Evolutionary conservation across 1,140 invertebrate genomes (phyloP).

Genomic region (Tetragnatha versicolor): DNA sequence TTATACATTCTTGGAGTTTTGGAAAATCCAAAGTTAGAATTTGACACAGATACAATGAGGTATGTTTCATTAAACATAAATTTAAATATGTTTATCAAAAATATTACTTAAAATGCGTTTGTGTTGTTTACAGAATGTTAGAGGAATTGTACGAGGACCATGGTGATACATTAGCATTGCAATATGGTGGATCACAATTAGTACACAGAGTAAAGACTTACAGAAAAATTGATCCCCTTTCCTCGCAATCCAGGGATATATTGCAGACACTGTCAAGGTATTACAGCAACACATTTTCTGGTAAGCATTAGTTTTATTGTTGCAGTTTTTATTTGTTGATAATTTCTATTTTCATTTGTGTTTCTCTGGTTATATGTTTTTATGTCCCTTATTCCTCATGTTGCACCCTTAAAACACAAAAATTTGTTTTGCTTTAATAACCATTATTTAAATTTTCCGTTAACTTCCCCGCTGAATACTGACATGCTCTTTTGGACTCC

Average conservation of each 20-base stretch:
- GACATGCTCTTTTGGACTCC: no score
- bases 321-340: background rate
- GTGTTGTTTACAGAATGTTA: slow-evolving; percentile 73
- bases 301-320: slow-evolving; percentile 60
- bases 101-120: slow-evolving; percentile 22
- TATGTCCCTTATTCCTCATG: no score
- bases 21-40: slow-evolving; percentile 83
- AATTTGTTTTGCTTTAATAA: no score
- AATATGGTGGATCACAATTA: slow-evolving; percentile 98
- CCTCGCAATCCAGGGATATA: slow-evolving; percentile 97
- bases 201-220: slow-evolving; percentile 93
- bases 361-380: no score
- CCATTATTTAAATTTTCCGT: no score
- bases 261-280: slow-evolving; percentile 98
- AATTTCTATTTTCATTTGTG: no score
- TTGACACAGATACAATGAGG: slow-evolving; percentile 90
- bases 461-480: no score
- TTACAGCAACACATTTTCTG: slow-evolving; percentile 98
- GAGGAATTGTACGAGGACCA: slow-evolving; percentile 98
- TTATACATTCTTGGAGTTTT: slow-evolving; percentile 86
- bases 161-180: slow-evolving; percentile 95
- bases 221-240: slow-evolving; percentile 94
- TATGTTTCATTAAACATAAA: slow-evolving; percentile 48
- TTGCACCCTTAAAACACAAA: no score
- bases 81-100: no score